Conservation (phyloP, 2,888 invertebrate species). For the Microctonus hyperodae region DNA sequence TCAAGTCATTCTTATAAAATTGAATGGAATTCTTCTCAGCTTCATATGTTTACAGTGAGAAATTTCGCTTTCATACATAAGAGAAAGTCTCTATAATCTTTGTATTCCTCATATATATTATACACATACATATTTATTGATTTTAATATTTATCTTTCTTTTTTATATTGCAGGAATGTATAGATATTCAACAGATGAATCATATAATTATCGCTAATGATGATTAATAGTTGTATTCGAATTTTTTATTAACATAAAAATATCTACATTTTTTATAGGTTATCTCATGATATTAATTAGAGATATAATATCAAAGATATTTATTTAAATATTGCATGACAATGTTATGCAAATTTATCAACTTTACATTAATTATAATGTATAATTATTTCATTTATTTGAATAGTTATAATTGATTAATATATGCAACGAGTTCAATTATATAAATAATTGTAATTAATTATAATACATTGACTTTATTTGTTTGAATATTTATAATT, state of each 20-base stretch:
- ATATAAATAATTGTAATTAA: no score
- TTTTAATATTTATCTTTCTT: no score
- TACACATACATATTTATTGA: no score
- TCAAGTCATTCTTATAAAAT: not conserved
- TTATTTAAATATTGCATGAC: not conserved
- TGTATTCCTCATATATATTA: not conserved
- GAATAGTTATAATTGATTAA: no score
- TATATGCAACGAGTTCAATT: no score
- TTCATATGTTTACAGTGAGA: not conserved
- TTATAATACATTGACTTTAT: no score
- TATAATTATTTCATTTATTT: no score
- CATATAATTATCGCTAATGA: not conserved
- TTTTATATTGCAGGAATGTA: not conserved
- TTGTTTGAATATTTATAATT: no score
- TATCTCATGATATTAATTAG: constrained; percentile 18
- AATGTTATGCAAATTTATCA: no score
- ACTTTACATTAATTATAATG: no score
- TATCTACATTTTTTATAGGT: not conserved
- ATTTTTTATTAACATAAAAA: not conserved
- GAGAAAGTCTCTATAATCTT: constrained; percentile 1
- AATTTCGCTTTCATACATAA: not conserved
- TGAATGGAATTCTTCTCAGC: not conserved
- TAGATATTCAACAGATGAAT: not conserved
- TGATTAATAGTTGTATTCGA: not conserved
- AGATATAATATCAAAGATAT: constrained; percentile 16